Evolutionary conservation across 2,888 invertebrate genomes (phyloP).

Genomic region (Belgica antarctica): DNA sequence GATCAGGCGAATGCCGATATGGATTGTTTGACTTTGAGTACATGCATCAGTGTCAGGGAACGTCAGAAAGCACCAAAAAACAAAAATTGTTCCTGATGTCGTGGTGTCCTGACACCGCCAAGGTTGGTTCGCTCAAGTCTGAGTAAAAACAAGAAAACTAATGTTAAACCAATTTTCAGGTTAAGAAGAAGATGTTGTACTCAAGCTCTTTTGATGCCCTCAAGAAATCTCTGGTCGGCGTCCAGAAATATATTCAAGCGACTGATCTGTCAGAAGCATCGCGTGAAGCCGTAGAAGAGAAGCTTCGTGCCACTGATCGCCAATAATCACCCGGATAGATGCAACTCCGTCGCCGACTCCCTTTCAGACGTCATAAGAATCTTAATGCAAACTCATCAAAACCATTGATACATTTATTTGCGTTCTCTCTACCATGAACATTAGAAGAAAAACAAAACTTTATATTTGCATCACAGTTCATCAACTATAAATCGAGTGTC

Average conservation of each 20-base stretch:
- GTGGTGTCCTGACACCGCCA: slow-evolving; percentile 98
- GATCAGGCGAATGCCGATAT: slow-evolving; percentile 95
- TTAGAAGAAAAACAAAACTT: too few species aligned
- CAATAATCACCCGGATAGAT: too few species aligned
- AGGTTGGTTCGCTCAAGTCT: too few species aligned
- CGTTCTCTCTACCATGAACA: too few species aligned
- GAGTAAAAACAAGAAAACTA: too few species aligned
- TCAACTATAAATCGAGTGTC: too few species aligned
- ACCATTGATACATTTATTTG: too few species aligned
- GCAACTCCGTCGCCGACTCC: too few species aligned
- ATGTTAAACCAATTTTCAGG: too few species aligned
- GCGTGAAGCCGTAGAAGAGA: slow-evolving; percentile 89
- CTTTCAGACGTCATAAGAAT: too few species aligned
- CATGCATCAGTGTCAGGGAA: slow-evolving; percentile 95
- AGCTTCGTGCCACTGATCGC: slow-evolving; percentile 91
- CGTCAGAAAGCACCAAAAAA: slow-evolving; percentile 95
- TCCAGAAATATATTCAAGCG: slow-evolving; percentile 96
- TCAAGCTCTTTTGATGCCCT: slow-evolving; percentile 96
- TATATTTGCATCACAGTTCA: too few species aligned
- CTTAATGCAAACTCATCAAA: too few species aligned
- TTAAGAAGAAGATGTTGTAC: slow-evolving; percentile 83
- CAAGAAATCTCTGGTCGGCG: slow-evolving; percentile 94
- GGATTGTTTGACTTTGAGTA: slow-evolving; percentile 98
- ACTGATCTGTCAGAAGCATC: slow-evolving; percentile 93
- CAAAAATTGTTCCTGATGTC: slow-evolving; percentile 97